Base-by-base conservation (phyloP, 2,888 invertebrate species). In the Pachydiplax longipennis region DNA sequence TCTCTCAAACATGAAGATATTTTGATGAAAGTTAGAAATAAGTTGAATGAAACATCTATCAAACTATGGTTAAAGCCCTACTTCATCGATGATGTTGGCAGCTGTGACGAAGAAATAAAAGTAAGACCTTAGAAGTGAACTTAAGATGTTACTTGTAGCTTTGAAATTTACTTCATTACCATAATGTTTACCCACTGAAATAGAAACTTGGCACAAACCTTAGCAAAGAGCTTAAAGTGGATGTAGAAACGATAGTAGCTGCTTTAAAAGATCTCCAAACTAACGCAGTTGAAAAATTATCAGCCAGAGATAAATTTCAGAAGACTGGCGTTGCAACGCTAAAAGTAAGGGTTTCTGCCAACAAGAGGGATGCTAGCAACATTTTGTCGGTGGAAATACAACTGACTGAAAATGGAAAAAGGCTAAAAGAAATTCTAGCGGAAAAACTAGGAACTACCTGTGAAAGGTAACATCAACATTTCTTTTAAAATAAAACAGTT, bases 31-130 rank as follows among this genome's bases (percentile, higher is more conserved):
- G 94, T 97, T 22, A 95, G 97, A 37, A 95, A 96, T 0, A 96
- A 95, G 92, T 94, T 98, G 61, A 96, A 97, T 92, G 94, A 94
- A 91, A 96, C 96, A 91, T 95, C 95, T 92, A 95, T 97, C 8
- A 97, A 97, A 93, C 93, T 98, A 91, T 98, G 98, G 97, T 94
- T 96, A 92, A 94, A 96, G 25, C 97, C 97, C 0, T 97, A 96
- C 93, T 95, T 95, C 90, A 93, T 93, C 48, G 94, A 95, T 31
- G 94, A 94, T 40, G 93, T 94, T 65, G 95, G 95, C 2, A 92
- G 94, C 90, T 94, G 94, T 80, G 95, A 95, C 80, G 92, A 92
- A 13, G 93, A 94, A 93, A 93, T 94, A 92, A 94, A 93, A 94
- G 95, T 95, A 95, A 94, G 92, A 73, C 12, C 13, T 0, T 6